phyloP scores from a whole-genome alignment of 2,888 invertebrate species.

The Pseudoips prasinana region DNA sequence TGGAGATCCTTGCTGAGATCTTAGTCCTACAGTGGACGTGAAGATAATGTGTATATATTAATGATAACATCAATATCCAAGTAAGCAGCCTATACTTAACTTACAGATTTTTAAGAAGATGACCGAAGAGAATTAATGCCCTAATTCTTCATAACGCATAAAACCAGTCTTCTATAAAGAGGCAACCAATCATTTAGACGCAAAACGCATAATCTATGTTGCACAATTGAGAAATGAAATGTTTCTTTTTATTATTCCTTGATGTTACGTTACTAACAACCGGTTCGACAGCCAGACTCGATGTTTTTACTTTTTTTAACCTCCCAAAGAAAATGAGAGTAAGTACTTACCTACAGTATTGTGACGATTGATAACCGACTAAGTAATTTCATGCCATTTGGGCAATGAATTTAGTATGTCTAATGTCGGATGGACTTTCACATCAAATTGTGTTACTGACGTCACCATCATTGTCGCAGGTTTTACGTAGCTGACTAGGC shows the following conservation, averaged over 20 bases:
- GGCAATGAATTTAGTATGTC: slow-evolving; percentile 36
- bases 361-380: slow-evolving; percentile 39
- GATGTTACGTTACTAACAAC: slow-evolving; percentile 38
- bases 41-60: no score
- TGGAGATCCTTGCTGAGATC: no score
- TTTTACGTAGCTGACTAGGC: no score
- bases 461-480: no score
- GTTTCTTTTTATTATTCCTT: slow-evolving; percentile 31
- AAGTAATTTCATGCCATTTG: slow-evolving; percentile 56
- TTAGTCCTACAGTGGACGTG: no score
- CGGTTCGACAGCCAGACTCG: slow-evolving; percentile 20
- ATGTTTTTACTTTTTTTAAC: slow-evolving; percentile 37
- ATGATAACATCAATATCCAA: no score
- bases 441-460: slow-evolving; percentile 32
- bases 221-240: slow-evolving; percentile 43
- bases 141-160: no score
- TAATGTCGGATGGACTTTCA: slow-evolving; percentile 48
- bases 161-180: slow-evolving; percentile 21
- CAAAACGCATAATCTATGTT: slow-evolving; percentile 35
- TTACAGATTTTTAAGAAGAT: no score
- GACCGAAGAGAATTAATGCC: no score
- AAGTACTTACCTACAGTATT: slow-evolving; percentile 31
- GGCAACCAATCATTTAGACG: slow-evolving; percentile 26
- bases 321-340: slow-evolving; percentile 58
- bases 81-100: no score